Conservation (phyloP, 2,113 vertebrate species). For the Aegotheles bennettii region DNA sequence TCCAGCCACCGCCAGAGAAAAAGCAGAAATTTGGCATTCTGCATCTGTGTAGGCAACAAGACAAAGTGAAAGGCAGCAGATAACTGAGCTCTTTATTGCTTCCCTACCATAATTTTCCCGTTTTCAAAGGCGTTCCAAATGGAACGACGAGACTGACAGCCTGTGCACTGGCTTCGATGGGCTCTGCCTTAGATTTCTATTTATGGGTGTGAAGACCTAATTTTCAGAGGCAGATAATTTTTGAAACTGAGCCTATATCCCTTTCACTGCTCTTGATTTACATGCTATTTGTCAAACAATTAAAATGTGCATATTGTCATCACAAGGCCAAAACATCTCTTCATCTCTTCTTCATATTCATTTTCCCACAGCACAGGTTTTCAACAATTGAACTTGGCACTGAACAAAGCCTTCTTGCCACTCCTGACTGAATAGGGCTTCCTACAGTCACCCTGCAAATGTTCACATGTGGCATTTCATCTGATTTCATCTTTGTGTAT, state of each 20-base stretch:
- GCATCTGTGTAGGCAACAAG: conserved; percentile 50
- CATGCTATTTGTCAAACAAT: background rate
- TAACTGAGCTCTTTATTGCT: conserved; percentile 39
- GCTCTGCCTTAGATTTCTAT: conserved; percentile 33
- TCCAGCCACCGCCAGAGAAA: background rate
- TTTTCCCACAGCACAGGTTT: background rate
- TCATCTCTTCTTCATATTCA: background rate
- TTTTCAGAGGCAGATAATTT: conserved; percentile 32
- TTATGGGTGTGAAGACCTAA: conserved; percentile 28
- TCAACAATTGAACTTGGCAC: conserved; percentile 3
- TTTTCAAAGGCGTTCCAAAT: conserved; percentile 43
- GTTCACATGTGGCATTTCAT: background rate
- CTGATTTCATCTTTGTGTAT: background rate
- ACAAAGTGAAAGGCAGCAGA: conserved; percentile 25
- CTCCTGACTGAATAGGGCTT: background rate
- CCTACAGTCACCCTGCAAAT: conserved; percentile 1
- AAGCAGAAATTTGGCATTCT: conserved; percentile 38
- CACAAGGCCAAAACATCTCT: conserved; percentile 3
- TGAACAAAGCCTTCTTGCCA: background rate
- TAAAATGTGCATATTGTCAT: background rate
- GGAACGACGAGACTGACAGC: background rate
- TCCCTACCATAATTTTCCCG: background rate
- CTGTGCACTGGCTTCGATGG: background rate
- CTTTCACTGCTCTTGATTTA: conserved; percentile 15
- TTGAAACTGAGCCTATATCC: conserved; percentile 13